phyloP scores from a whole-genome alignment of 2,113 vertebrate genomes.

The Ammodytes dubius region DNA sequence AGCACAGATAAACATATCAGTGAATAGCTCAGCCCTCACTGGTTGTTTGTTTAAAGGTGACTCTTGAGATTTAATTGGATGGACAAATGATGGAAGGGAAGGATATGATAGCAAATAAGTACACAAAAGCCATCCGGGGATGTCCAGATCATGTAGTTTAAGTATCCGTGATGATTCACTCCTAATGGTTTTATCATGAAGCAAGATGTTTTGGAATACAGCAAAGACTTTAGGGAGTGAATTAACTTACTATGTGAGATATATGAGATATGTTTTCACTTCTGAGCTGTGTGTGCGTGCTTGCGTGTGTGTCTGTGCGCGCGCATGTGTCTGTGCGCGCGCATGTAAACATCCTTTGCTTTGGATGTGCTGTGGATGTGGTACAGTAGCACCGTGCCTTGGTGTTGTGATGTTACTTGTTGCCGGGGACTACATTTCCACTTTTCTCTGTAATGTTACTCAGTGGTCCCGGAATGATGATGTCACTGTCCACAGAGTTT shows the following conservation, averaged over 20 bases:
- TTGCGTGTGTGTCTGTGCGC: neutral
- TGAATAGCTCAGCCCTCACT: conserved; percentile 16
- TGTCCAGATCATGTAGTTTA: conserved; percentile 17
- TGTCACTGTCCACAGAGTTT: conserved; percentile 69
- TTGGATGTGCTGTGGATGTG: neutral
- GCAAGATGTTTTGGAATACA: neutral
- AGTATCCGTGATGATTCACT: neutral
- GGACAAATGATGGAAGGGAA: conserved; percentile 33
- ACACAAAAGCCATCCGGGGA: conserved; percentile 24
- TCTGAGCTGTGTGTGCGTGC: conserved; percentile 4
- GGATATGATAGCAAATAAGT: conserved; percentile 13
- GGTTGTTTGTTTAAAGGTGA: conserved; percentile 58
- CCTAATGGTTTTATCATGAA: conserved; percentile 25
- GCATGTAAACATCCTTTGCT: neutral
- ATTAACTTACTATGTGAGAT: neutral
- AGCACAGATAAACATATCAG: conserved; percentile 59
- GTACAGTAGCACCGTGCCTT: neutral
- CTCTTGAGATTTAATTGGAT: conserved; percentile 29
- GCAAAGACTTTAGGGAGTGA: conserved; percentile 1
- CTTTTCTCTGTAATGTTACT: conserved; percentile 41
- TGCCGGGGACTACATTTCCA: conserved; percentile 53
- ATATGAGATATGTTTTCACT: neutral
- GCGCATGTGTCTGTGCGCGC: neutral
- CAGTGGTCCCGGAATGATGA: conserved; percentile 63
- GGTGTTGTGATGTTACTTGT: conserved; percentile 40